Evolutionary conservation across 2,888 invertebrate species (phyloP), one percentile per base, ranked within the genome.

Genomic region (Aradus depressus): DNA sequence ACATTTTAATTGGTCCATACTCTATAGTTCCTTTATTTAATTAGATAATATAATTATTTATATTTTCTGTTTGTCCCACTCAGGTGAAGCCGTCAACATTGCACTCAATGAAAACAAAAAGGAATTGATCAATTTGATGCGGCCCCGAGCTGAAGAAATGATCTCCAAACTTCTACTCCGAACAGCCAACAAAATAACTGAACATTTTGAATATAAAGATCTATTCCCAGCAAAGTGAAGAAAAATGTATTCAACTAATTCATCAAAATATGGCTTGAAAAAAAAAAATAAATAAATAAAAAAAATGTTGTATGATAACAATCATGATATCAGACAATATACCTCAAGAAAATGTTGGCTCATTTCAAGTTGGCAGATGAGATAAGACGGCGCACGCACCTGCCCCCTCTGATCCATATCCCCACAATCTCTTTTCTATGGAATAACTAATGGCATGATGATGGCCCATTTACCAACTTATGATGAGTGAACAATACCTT

Each of bases 181-280:
- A 56, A 78, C 81, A 62, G 78, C 82, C 1, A 82, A 82, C 62
- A 79, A 75, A 64, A 79, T 83, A 54, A 80, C 80, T 1, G 70
- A 74, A 12, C 75, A 74, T 50, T 82, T 82, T 63, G 78, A 80
- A 3, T 81, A 79, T 63, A 73, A 79, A 57, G 81, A 82, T 70
- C 67, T 83, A 49, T 82, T 82, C 63, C 80, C 81, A 4, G 35
- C 37, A n/a, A 47, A 56, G 10, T 52, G 25, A 51, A 22, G 34
- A 45, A 22, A 6, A 42, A 48, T 48, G n/a, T n/a, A n/a, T n/a
- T n/a, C n/a, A n/a, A n/a, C n/a, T 10, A 10, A 10, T 31, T 31
- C n/a, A 10, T 31, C 8, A 10, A 31, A 10, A 31, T 31, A 31
- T 31, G n/a, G n/a, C n/a, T n/a, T n/a, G n/a, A n/a, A 14, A 45